phyloP scores from a whole-genome alignment of 2,888 invertebrate genomes.

The Archaeoteleia sp. region DNA sequence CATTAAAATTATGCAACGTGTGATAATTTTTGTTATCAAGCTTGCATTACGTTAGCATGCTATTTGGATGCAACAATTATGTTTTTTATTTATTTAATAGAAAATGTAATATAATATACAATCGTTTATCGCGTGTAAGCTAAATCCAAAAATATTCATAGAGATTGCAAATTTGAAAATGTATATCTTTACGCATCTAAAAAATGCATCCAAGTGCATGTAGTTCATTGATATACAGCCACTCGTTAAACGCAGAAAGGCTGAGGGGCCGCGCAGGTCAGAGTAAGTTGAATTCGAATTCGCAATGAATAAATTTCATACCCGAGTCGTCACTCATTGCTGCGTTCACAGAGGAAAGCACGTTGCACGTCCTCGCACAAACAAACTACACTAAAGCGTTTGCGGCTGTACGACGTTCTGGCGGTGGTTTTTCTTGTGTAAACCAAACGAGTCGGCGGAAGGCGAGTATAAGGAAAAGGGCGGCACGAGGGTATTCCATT shows the following conservation, averaged over 20 bases:
- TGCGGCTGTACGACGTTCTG: slow-evolving; percentile 11
- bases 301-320: slow-evolving; percentile 26
- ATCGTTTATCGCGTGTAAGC: too few species aligned
- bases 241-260: background rate
- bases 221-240: background rate
- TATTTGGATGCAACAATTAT: too few species aligned
- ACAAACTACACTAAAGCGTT: slow-evolving; percentile 14
- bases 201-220: slow-evolving; percentile 3
- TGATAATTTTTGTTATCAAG: too few species aligned
- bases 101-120: too few species aligned
- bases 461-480: slow-evolving; percentile 11
- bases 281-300: slow-evolving; percentile 18
- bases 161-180: too few species aligned
- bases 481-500: background rate
- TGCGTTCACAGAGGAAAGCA: slow-evolving; percentile 1
- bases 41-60: too few species aligned
- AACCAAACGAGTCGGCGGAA: slow-evolving; percentile 9
- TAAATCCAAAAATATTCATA: too few species aligned
- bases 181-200: background rate
- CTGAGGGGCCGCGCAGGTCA: slow-evolving; percentile 2
- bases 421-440: slow-evolving; percentile 20
- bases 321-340: slow-evolving; percentile 17
- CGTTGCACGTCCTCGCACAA: slow-evolving; percentile 3
- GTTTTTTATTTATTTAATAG: too few species aligned
- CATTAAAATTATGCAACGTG: too few species aligned